phyloP scores from a whole-genome alignment of 2,888 invertebrate genomes.

The Venusia cambrica region DNA sequence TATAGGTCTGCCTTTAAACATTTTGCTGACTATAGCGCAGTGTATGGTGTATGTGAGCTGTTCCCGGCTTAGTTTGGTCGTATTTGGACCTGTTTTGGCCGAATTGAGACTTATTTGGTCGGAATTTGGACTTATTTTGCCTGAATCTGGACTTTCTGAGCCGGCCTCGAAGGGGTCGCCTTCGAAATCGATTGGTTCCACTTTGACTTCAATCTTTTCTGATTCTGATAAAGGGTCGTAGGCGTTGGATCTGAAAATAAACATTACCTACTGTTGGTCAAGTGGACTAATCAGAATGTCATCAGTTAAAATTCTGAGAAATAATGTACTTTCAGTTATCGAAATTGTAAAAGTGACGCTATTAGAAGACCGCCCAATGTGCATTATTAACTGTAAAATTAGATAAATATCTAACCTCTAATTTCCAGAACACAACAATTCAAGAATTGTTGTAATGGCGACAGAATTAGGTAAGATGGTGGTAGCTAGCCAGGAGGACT shows the following conservation, averaged over 20 bases:
- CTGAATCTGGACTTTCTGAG: neutral
- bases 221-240: conserved; percentile 1
- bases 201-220: conserved; percentile 9
- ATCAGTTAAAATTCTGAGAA: too few species aligned
- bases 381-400: too few species aligned
- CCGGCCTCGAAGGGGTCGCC: conserved; percentile 2
- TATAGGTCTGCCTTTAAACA: conserved; percentile 46
- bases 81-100: conserved; percentile 1
- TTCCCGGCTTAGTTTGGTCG: conserved; percentile 27
- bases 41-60: conserved; percentile 38
- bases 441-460: too few species aligned
- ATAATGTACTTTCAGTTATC: too few species aligned
- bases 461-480: too few species aligned
- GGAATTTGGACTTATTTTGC: neutral
- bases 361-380: too few species aligned
- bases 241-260: conserved; percentile 4
- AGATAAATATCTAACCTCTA: too few species aligned
- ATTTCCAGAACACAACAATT: too few species aligned
- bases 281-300: too few species aligned
- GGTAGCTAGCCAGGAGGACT: too few species aligned
- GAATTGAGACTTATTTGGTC: conserved; percentile 6
- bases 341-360: too few species aligned
- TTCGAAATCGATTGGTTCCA: conserved; percentile 5
- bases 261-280: too few species aligned
- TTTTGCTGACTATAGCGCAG: conserved; percentile 47